phyloP scores from a whole-genome alignment of 2,888 invertebrate species.

The Eupeodes luniger region DNA sequence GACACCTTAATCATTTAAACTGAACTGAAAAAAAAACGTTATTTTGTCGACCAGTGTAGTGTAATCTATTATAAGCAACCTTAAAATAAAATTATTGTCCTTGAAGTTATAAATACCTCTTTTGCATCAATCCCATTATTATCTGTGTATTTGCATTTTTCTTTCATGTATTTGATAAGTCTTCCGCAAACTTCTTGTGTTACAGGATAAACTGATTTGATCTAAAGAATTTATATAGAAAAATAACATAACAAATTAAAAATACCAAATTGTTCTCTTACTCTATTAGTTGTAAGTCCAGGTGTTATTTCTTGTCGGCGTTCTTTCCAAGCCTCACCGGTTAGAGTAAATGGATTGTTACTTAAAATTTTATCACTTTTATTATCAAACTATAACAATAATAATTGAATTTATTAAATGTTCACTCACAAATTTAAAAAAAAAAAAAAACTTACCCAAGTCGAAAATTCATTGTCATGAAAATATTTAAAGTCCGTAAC shows the following conservation, averaged over 20 bases:
- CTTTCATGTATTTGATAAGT: slow-evolving; percentile 83
- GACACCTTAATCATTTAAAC: too few species aligned
- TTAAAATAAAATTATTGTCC: too few species aligned
- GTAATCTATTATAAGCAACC: too few species aligned
- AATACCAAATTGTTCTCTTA: slow-evolving; percentile 76
- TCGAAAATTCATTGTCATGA: slow-evolving; percentile 80
- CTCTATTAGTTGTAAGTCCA: slow-evolving; percentile 85
- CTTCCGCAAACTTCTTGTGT: slow-evolving; percentile 84
- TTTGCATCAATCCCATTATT: slow-evolving; percentile 83
- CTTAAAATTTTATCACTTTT: slow-evolving; percentile 84
- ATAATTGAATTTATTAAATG: not conserved
- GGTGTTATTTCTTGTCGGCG: slow-evolving; percentile 85
- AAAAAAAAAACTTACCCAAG: slow-evolving; percentile 76
- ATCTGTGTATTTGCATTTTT: slow-evolving; percentile 78
- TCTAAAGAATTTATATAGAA: slow-evolving; percentile 57
- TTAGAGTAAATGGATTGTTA: slow-evolving; percentile 84
- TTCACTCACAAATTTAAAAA: too few species aligned
- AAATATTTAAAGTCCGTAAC: slow-evolving; percentile 84
- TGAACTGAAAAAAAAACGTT: too few species aligned
- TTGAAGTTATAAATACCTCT: slow-evolving; percentile 79
- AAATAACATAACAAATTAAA: not conserved
- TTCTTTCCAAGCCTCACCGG: slow-evolving; percentile 85
- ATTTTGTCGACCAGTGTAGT: too few species aligned
- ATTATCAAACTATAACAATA: slow-evolving; percentile 80
- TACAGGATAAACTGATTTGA: slow-evolving; percentile 85